Conservation (phyloP, 2,888 invertebrate genomes). For the Ypsolopha scabrella region DNA sequence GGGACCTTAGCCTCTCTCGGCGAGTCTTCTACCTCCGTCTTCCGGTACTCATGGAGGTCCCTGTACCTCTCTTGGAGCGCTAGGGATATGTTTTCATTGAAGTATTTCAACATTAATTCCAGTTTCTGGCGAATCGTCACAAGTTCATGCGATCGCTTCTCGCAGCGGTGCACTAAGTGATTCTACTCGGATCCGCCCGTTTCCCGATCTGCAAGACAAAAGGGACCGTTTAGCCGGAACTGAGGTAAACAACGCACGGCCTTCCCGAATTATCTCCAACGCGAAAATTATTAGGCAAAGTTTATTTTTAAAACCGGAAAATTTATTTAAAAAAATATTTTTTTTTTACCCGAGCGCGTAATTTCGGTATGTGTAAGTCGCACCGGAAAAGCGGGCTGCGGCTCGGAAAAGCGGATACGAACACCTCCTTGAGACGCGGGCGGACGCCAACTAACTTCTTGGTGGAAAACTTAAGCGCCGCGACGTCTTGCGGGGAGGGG, state of each 20-base stretch:
- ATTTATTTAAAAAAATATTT: not conserved
- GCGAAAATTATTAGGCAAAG: not conserved
- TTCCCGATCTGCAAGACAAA: constrained; percentile 34
- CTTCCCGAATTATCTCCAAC: not conserved
- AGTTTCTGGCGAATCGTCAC: constrained; percentile 58
- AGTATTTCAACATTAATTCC: constrained; percentile 71
- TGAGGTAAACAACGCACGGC: constrained; percentile 5
- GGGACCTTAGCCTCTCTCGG: constrained; percentile 64
- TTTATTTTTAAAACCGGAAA: not conserved
- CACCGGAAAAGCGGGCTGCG: constrained; percentile 11
- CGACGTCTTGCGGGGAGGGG: constrained; percentile 69
- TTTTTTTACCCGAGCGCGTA: not conserved
- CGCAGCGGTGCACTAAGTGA: constrained; percentile 7
- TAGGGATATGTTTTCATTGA: constrained; percentile 69
- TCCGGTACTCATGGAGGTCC: constrained; percentile 69
- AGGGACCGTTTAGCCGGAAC: not conserved
- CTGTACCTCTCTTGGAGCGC: constrained; percentile 70
- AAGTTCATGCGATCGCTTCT: constrained; percentile 51
- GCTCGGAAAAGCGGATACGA: constrained; percentile 55
- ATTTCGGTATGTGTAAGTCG: not conserved
- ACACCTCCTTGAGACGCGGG: constrained; percentile 68
- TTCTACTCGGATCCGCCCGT: not conserved
- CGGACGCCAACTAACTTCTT: constrained; percentile 72
- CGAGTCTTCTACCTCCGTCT: constrained; percentile 63
- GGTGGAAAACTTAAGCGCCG: constrained; percentile 69